A percentile compares a stretch with the other conserved stretches of the same genome.
Evolutionary conservation across 2,113 vertebrate species (phyloP).

Genomic region (Nannobrachium achirus): DNA sequence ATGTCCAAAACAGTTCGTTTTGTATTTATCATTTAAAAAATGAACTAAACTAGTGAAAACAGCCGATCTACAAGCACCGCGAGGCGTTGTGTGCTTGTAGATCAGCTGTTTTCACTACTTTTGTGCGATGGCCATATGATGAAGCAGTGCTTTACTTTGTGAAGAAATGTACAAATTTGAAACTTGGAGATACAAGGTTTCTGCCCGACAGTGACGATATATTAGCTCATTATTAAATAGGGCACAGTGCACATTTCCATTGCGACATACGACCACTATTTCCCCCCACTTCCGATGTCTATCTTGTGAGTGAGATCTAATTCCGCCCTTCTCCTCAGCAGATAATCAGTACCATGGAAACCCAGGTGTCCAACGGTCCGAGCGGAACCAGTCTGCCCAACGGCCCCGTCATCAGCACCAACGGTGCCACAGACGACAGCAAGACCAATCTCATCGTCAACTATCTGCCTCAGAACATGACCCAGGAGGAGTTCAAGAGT

Average conservation of each 20-base stretch:
- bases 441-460: constrained; percentile 98
- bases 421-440: constrained; percentile 90
- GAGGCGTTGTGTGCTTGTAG: too few relatives aligned
- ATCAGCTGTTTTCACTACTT: too few relatives aligned
- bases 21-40: too few relatives aligned
- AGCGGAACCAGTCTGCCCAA: constrained; percentile 90
- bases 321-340: constrained; percentile 84
- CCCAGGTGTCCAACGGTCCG: constrained; percentile 94
- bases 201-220: too few relatives aligned
- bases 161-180: too few relatives aligned
- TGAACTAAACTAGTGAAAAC: too few relatives aligned
- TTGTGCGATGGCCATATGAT: too few relatives aligned
- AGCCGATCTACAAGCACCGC: too few relatives aligned
- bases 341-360: constrained; percentile 99
- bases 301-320: constrained; percentile 49
- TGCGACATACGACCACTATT: background rate
- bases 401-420: constrained; percentile 88
- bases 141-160: too few relatives aligned
- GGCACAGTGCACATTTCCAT: constrained; percentile 2
- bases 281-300: background rate
- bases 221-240: too few relatives aligned
- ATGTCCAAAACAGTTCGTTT: too few relatives aligned
- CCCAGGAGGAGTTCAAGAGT: constrained; percentile 96
- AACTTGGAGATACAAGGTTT: constrained; percentile 20
- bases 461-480: constrained; percentile 98